These are phyloP conservation scores for Plumapathes pennacea DNA, from an alignment of 92 coral and sea anemone genomes.

Conservation along the genomic window DNA sequence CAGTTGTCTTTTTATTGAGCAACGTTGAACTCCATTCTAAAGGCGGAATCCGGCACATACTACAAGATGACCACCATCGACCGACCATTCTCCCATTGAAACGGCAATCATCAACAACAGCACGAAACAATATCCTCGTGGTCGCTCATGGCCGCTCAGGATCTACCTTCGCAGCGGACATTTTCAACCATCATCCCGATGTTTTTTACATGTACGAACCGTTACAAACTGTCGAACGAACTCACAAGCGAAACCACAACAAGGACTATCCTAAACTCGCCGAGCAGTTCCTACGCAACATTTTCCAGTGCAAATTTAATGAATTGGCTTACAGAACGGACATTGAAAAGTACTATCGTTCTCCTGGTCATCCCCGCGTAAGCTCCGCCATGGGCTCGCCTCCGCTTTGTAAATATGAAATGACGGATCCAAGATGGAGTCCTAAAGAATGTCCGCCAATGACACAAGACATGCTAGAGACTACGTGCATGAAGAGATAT, in stretches of 20 bases:
- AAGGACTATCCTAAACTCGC: slow-evolving; percentile 5
- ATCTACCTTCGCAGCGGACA: slow-evolving; percentile 27
- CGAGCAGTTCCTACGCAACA: slow-evolving; percentile 8
- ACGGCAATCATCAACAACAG: too few relatives aligned
- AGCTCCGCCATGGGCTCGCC: slow-evolving; percentile 27
- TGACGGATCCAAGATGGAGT: slow-evolving; percentile 20
- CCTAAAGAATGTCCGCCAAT: slow-evolving; percentile 24
- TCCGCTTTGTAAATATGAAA: slow-evolving; percentile 30
- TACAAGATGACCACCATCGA: too few relatives aligned
- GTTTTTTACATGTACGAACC: slow-evolving; percentile 44
- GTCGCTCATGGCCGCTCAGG: slow-evolving; percentile 49
- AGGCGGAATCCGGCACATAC: too few relatives aligned
- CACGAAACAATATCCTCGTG: slow-evolving; percentile 18
- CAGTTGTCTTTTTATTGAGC: too few relatives aligned
- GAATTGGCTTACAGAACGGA: slow-evolving; percentile 6
- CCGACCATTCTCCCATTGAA: too few relatives aligned
- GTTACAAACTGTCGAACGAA: slow-evolving; percentile 27
- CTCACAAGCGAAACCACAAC: neutral
- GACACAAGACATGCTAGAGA: slow-evolving; percentile 1
- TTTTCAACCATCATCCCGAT: slow-evolving; percentile 32
- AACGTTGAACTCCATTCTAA: too few relatives aligned
- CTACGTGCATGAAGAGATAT: slow-evolving; percentile 10
- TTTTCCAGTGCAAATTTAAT: slow-evolving; percentile 22
- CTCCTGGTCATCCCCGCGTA: slow-evolving; percentile 6
- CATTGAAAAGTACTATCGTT: slow-evolving; percentile 6